phyloP scores from a whole-genome alignment of 2,797 vertebrate species.

The Iguana delicatissima region DNA sequence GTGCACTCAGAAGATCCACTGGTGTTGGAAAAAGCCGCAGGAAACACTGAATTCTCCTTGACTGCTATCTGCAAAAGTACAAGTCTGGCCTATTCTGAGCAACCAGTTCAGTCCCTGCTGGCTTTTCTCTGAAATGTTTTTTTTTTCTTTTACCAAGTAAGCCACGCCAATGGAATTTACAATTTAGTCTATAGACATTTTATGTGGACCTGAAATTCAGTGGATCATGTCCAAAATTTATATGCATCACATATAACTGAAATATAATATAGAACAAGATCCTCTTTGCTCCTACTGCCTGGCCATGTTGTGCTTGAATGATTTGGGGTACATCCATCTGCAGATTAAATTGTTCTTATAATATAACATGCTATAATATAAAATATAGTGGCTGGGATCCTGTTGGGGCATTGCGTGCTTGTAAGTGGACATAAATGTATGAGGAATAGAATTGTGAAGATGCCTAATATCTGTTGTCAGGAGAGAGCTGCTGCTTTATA shows the following conservation, averaged over 20 bases:
- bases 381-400: no score
- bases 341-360: background rate
- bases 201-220: background rate
- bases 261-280: background rate
- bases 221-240: constrained; percentile 2
- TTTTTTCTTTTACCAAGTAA: constrained; percentile 11
- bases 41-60: background rate
- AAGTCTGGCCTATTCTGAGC: background rate
- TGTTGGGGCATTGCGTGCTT: no score
- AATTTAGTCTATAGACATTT: background rate
- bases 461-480: no score
- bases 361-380: background rate
- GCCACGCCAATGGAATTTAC: constrained; percentile 23
- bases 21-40: background rate
- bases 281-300: background rate
- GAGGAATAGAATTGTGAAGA: no score
- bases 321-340: background rate
- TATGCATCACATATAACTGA: background rate
- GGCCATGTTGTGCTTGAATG: background rate
- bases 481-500: no score
- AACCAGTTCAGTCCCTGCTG: background rate
- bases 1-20: background rate
- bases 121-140: constrained; percentile 13
- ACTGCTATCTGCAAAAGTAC: background rate
- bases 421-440: no score